Conservation (phyloP, 2,888 invertebrate genomes). For the Phengaris arion region DNA sequence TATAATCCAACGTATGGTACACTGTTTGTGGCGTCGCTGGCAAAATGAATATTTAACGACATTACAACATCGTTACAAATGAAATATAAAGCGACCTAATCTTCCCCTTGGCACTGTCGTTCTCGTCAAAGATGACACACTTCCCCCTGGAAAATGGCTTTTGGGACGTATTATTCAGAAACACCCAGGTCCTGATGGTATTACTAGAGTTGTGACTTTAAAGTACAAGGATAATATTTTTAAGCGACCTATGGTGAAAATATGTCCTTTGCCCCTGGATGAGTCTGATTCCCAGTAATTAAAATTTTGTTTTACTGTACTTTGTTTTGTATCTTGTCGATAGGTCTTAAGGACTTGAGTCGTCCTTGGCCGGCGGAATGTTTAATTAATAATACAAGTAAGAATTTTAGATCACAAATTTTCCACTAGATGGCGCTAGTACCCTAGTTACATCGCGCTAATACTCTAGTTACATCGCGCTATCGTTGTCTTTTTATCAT, state of each 20-base stretch:
- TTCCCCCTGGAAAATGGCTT: constrained; percentile 34
- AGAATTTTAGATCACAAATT: too few relatives aligned
- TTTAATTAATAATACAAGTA: constrained; percentile 3
- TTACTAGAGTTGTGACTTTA: constrained; percentile 30
- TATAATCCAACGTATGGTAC: too few relatives aligned
- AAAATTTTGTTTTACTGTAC: background rate
- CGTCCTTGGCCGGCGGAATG: constrained; percentile 23
- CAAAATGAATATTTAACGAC: too few relatives aligned
- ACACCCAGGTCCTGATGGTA: constrained; percentile 32
- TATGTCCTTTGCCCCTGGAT: constrained; percentile 28
- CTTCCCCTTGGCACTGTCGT: constrained; percentile 14
- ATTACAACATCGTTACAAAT: background rate
- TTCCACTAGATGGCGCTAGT: too few relatives aligned
- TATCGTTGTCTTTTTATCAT: too few relatives aligned
- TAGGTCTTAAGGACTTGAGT: background rate
- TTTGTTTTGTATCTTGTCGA: background rate
- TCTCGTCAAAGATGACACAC: constrained; percentile 28
- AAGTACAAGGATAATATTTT: constrained; percentile 19
- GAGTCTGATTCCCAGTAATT: background rate
- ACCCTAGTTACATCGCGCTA: too few relatives aligned
- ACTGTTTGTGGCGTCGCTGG: too few relatives aligned
- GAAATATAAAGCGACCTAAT: background rate
- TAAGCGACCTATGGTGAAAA: constrained; percentile 27
- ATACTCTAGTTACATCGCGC: too few relatives aligned
- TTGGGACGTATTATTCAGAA: constrained; percentile 32